A percentile compares a stretch with the other conserved stretches of the same genome.
These are phyloP conservation scores for Leptosomus discolor DNA, from an alignment of 2,113 vertebrate genomes.

Conservation along the genomic window DNA sequence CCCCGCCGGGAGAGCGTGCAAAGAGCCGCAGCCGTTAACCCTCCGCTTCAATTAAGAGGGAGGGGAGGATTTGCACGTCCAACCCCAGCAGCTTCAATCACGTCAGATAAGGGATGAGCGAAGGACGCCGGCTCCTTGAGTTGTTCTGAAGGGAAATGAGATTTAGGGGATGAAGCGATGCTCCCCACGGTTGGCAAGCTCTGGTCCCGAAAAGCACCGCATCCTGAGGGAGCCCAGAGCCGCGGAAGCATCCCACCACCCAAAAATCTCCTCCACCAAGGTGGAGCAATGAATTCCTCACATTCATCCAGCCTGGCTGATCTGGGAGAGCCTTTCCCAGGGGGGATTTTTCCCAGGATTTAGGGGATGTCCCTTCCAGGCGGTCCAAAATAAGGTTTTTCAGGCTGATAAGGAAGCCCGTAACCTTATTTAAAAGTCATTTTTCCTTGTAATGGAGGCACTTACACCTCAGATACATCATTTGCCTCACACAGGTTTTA, in stretches of 20 bases:
- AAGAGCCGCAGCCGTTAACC: background rate
- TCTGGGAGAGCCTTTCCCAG: background rate
- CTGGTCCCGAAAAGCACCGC: fast-evolving
- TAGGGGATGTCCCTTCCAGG: background rate
- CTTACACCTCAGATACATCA: background rate
- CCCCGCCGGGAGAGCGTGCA: fast-evolving
- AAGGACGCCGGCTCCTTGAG: background rate
- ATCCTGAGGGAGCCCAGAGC: fast-evolving
- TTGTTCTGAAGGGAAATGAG: background rate
- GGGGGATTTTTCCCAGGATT: background rate
- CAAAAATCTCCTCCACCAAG: background rate
- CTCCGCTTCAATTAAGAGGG: background rate
- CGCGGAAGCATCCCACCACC: background rate
- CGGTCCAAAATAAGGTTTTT: too few relatives aligned
- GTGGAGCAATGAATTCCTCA: background rate
- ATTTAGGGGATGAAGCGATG: background rate
- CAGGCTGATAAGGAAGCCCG: background rate
- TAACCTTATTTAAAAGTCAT: slow-evolving; percentile 60
- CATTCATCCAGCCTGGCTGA: fast-evolving
- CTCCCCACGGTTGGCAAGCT: too few relatives aligned
- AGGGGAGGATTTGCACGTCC: background rate
- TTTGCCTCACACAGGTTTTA: slow-evolving; percentile 15
- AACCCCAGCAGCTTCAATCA: background rate
- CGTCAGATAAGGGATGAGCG: background rate
- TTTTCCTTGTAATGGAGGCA: background rate